Conservation (phyloP, 2,797 vertebrate genomes). For the Crocodylus rhombifer region DNA sequence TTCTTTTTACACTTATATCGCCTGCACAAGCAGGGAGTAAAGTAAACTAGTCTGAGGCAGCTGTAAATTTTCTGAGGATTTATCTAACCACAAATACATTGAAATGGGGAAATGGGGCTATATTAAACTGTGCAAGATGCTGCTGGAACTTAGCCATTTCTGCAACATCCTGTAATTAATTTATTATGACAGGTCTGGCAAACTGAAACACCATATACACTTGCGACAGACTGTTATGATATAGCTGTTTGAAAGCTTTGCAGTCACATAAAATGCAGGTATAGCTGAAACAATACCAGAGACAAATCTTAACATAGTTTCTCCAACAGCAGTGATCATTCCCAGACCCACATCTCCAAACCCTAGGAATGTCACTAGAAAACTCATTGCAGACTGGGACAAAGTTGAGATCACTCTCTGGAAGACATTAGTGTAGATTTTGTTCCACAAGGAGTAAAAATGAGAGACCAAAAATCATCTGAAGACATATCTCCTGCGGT, state of each 20-base stretch:
- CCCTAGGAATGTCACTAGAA: not conserved
- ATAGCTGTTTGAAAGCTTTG: conserved; percentile 76
- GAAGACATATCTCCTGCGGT: conserved; percentile 11
- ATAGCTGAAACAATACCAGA: not conserved
- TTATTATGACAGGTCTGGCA: conserved; percentile 98
- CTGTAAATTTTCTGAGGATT: conserved; percentile 92
- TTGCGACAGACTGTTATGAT: conserved; percentile 91
- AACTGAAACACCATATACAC: conserved; percentile 98
- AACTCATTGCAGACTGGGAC: not conserved
- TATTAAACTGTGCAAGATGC: conserved; percentile 93
- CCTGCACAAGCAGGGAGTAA: conserved; percentile 85
- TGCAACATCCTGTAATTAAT: conserved; percentile 99
- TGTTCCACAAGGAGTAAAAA: conserved; percentile 38
- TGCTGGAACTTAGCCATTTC: conserved; percentile 90
- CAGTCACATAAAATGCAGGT: conserved; percentile 69
- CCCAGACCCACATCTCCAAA: not conserved
- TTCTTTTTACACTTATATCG: conserved; percentile 82
- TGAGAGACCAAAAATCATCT: conserved; percentile 27
- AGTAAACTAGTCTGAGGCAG: conserved; percentile 93
- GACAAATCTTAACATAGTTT: not conserved
- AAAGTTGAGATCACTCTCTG: conserved; percentile 12
- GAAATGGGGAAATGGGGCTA: conserved; percentile 96
- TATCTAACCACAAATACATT: conserved; percentile 95
- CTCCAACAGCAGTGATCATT: conserved; percentile 3
- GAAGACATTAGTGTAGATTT: conserved; percentile 51